A percentile compares a stretch with the other conserved stretches of the same genome.
These are phyloP conservation scores for Carassius gibelio DNA, from an alignment of 2,113 vertebrate species.

Conservation along the genomic window DNA sequence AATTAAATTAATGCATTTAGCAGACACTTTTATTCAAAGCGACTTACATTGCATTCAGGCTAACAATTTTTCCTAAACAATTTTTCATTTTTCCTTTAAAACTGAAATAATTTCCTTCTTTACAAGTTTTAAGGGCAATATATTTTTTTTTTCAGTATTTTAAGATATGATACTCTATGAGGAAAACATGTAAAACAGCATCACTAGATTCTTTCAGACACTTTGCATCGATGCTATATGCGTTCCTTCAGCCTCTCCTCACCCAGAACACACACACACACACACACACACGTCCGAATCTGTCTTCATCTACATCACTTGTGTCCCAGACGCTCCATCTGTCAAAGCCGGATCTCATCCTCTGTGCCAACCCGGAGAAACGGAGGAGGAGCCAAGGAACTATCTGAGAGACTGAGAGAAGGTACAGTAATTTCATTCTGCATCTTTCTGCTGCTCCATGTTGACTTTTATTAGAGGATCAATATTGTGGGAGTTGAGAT, in stretches of 20 bases:
- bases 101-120: background rate
- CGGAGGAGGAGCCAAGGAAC: constrained; percentile 24
- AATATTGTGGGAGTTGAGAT: constrained; percentile 83
- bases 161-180: background rate
- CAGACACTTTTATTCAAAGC: no score
- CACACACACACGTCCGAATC: constrained; percentile 33
- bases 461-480: constrained; percentile 89
- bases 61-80: no score
- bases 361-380: constrained; percentile 2
- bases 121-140: background rate
- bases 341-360: constrained; percentile 43
- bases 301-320: constrained; percentile 31
- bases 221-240: background rate
- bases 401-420: constrained; percentile 33
- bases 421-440: constrained; percentile 83
- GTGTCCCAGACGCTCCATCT: constrained; percentile 7
- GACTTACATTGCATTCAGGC: no score
- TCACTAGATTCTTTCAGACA: constrained; percentile 29
- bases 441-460: constrained; percentile 61
- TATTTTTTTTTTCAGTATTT: background rate
- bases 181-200: background rate
- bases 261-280: background rate
- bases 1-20: no score
- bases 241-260: constrained; percentile 4
- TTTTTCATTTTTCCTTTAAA: no score